Percentiles rank a stretch among this genome's conserved stretches.
These are phyloP conservation scores for Microtus richardsoni DNA, from an alignment of 2,113 vertebrate species.

Conservation along the genomic window DNA sequence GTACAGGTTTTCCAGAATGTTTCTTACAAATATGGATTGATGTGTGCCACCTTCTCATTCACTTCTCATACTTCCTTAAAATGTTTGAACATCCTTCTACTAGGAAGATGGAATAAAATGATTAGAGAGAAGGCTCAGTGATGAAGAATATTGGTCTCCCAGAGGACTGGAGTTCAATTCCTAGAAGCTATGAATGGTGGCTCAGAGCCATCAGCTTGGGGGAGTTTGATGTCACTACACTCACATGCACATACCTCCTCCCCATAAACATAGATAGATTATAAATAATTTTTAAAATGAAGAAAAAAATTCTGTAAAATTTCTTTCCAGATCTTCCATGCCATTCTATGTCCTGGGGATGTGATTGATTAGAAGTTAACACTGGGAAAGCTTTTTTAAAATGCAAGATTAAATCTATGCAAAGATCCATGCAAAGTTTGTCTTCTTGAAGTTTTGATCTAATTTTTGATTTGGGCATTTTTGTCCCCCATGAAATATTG, in stretches of 20 bases:
- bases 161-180: not conserved
- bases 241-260: too few species aligned
- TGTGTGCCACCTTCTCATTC: not conserved
- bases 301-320: not conserved
- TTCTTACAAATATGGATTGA: not conserved
- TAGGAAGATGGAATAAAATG: not conserved
- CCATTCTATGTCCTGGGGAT: slow-evolving; percentile 44
- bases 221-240: not conserved
- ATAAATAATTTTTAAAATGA: not conserved
- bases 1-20: not conserved
- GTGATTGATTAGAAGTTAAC: slow-evolving; percentile 73
- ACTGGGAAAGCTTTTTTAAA: slow-evolving; percentile 78
- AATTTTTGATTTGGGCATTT: slow-evolving; percentile 83
- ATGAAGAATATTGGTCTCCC: too few species aligned
- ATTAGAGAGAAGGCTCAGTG: not conserved
- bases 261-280: not conserved
- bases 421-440: slow-evolving; percentile 81
- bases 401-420: slow-evolving; percentile 77
- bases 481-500: slow-evolving; percentile 84
- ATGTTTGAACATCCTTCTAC: not conserved
- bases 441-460: slow-evolving; percentile 83
- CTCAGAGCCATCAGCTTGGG: too few species aligned
- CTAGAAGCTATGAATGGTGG: not conserved
- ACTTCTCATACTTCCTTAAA: slow-evolving; percentile 30
- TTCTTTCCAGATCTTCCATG: slow-evolving; percentile 13